Percentiles rank a stretch among this genome's conserved stretches.
These are phyloP conservation scores for Spicauda simplicius DNA, from an alignment of 2,888 invertebrate species.

Conservation along the genomic window DNA sequence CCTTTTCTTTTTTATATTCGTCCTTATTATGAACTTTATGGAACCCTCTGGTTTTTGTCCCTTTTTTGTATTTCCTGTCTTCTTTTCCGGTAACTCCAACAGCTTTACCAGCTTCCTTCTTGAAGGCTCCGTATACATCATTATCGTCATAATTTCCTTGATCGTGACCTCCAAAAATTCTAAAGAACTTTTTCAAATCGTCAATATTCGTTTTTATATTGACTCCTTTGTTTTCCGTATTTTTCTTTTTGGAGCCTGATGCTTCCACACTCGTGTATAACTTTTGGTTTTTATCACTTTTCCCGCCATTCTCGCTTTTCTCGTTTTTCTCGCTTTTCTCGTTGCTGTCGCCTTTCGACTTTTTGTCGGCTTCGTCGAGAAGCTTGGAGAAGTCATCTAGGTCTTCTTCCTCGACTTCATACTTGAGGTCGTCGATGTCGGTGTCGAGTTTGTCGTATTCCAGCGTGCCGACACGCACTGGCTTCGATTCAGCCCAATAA, in stretches of 20 bases:
- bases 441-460: constrained; percentile 66
- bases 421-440: constrained; percentile 61
- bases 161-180: constrained; percentile 58
- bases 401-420: constrained; percentile 67
- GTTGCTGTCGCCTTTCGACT: constrained; percentile 37
- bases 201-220: constrained; percentile 60
- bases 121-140: constrained; percentile 67
- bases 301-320: too few species aligned
- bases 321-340: too few species aligned
- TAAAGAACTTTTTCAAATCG: constrained; percentile 66
- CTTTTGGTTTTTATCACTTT: constrained; percentile 34
- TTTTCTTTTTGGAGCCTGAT: constrained; percentile 64
- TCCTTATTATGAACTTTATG: constrained; percentile 85
- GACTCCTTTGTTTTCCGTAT: constrained; percentile 55
- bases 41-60: constrained; percentile 84
- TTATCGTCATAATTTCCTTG: constrained; percentile 66
- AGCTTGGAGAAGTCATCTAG: constrained; percentile 62
- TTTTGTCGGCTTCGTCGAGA: constrained; percentile 51
- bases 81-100: constrained; percentile 71
- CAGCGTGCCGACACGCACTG: constrained; percentile 56
- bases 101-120: constrained; percentile 66
- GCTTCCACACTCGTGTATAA: constrained; percentile 50
- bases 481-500: constrained; percentile 59
- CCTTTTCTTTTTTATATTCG: constrained; percentile 85
- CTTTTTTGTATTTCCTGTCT: constrained; percentile 80